These are phyloP conservation scores for Ectemnius lituratus DNA, from an alignment of 2,888 invertebrate genomes.

Conservation along the genomic window DNA sequence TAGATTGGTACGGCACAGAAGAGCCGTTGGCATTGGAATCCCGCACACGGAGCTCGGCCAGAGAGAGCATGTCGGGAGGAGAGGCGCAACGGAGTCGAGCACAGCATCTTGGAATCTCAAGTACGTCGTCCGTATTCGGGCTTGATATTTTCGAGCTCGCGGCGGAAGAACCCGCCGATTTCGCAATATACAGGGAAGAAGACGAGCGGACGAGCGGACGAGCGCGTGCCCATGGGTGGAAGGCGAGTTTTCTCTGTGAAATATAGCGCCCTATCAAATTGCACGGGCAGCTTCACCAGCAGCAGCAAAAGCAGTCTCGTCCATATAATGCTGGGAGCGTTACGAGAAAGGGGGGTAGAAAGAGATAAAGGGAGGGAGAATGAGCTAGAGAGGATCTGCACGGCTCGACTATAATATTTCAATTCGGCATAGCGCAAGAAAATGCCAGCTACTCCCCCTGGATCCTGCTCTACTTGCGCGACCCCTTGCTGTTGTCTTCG, in stretches of 20 bases:
- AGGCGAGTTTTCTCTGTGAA: conserved; percentile 46
- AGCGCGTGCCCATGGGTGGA: no score
- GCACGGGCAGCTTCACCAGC: conserved; percentile 29
- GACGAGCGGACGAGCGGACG: no score
- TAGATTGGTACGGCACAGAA: no score
- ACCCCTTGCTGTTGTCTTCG: conserved; percentile 16
- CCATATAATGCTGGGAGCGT: conserved; percentile 24
- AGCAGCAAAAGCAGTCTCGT: conserved; percentile 10
- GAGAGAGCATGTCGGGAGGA: conserved; percentile 20
- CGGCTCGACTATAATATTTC: conserved; percentile 37
- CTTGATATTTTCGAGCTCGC: conserved; percentile 49
- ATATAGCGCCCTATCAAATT: conserved; percentile 56
- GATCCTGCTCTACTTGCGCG: conserved; percentile 10
- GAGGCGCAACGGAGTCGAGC: conserved; percentile 1
- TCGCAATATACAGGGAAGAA: conserved; percentile 48
- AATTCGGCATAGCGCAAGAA: conserved; percentile 33
- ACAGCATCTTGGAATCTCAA: conserved; percentile 47
- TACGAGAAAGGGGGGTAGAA: conserved; percentile 16
- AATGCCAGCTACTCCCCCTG: conserved; percentile 9
- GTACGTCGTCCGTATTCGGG: conserved; percentile 36
- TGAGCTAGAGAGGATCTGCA: background rate
- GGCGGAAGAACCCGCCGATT: conserved; percentile 53
- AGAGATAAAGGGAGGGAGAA: conserved; percentile 10
- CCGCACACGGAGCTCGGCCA: conserved; percentile 39
- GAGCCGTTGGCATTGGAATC: conserved; percentile 34